A percentile compares a stretch with the other conserved stretches of the same genome.
These are phyloP conservation scores for Eolophus roseicapilla DNA, from an alignment of 2,113 vertebrate species.

Conservation along the genomic window DNA sequence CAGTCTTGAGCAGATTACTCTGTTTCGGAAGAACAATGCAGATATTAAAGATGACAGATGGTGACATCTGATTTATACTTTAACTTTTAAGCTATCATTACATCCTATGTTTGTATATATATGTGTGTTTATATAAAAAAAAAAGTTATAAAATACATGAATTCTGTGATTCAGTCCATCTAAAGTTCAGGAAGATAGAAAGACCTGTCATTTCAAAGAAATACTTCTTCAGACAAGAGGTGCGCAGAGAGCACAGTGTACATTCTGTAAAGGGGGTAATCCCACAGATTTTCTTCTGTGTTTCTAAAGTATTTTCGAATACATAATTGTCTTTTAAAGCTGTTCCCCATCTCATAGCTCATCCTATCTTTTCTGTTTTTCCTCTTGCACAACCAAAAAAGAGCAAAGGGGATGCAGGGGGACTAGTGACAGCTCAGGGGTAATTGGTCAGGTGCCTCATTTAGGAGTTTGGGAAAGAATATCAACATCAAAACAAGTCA, in stretches of 20 bases:
- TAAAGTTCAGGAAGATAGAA: neutral
- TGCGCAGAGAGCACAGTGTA: neutral
- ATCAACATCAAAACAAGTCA: neutral
- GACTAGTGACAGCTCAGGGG: neutral
- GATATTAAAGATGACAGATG: neutral
- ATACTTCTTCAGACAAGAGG: neutral
- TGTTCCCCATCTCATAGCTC: neutral
- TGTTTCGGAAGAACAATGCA: neutral
- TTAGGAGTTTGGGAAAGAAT: neutral
- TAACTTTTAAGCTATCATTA: neutral
- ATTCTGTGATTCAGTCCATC: neutral
- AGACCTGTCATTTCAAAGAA: neutral
- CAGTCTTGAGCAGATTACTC: neutral
- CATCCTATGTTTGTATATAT: neutral
- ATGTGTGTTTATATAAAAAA: neutral
- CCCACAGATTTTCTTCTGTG: neutral
- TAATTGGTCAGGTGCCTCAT: neutral
- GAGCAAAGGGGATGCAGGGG: neutral
- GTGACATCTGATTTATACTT: neutral
- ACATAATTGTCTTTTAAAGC: neutral
- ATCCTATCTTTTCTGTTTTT: neutral
- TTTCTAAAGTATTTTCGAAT: neutral
- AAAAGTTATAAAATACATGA: neutral
- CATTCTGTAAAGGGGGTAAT: neutral
- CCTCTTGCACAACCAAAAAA: neutral